Base-by-base conservation (phyloP, 2,797 vertebrate species). In the Parambassis ranga region DNA sequence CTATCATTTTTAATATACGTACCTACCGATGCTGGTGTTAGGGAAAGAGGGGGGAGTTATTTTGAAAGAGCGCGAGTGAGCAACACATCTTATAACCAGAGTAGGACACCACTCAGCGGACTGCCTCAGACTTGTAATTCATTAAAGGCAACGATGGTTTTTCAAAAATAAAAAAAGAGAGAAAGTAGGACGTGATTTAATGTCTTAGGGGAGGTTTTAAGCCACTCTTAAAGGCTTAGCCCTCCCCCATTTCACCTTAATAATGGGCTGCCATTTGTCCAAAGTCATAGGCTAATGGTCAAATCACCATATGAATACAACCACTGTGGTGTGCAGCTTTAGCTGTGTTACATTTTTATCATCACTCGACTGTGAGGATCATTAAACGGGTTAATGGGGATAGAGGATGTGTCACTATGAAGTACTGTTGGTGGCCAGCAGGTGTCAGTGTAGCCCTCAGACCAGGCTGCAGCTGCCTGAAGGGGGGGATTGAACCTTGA, bases 401-500 rank as follows among this genome's bases (percentile, higher is more conserved):
- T 0, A 6, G 23, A 53, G 53, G 27, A 18, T 2, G 16, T 33
- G 14, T 31, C 2, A 3, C 10, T 15, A 16, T 7, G 37, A 30
- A 23, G 46, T 57, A 11, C 71, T 22, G 2, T 1, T 0, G 2
- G 16, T 16, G 3, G 7, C 83, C 90, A 89, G 83, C 65, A 86
- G 88, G 74, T 81, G 88, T 64, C 90, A 84, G 77, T 75, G 67
- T 81, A 77, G 77, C 27, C 87, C 71, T 83, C 69, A 56, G 36
- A 41, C 67, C 22, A 10, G 3, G 8, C 48, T 19, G 19, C 43
- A 36, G 35, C 10, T 10, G 15, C 23, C 56, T 57, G 60, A 48
- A 26, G 31, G 51, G 47, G 51, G 61, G 70, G 70, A 60, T 69
- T 82, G 79, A 83, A 89, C 86, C 75, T 82, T 78, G 71, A 74